Evolutionary conservation across 2,113 vertebrate genomes (phyloP).

Genomic region (Dendrocopos noguchii): DNA sequence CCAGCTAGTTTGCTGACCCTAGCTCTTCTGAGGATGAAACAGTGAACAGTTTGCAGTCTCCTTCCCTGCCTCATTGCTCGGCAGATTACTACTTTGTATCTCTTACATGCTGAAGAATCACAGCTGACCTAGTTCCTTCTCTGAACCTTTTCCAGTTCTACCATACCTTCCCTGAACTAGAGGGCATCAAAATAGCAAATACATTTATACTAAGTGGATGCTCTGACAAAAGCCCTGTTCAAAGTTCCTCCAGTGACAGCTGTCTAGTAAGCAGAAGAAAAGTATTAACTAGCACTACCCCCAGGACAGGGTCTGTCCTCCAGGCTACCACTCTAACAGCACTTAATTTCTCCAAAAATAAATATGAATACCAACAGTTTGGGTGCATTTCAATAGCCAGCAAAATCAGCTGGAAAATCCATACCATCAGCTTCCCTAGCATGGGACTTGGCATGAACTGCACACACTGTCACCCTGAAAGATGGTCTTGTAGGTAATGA

Average conservation of each 20-base stretch:
- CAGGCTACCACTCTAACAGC: background rate
- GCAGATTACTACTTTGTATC: background rate
- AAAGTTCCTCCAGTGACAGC: slow-evolving; percentile 8
- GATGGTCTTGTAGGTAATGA: background rate
- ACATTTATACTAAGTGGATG: background rate
- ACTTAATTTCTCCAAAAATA: slow-evolving; percentile 27
- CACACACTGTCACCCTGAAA: background rate
- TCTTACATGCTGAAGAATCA: background rate
- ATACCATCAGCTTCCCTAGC: background rate
- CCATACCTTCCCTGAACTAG: background rate
- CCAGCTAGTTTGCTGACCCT: background rate
- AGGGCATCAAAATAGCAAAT: background rate
- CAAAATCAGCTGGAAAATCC: slow-evolving; percentile 34
- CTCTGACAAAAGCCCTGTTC: background rate
- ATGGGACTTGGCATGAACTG: background rate
- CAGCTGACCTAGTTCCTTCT: background rate
- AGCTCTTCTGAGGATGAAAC: background rate
- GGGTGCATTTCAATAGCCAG: background rate
- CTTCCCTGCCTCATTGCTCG: background rate
- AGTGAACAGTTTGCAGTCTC: background rate
- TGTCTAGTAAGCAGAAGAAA: background rate
- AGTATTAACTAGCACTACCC: background rate
- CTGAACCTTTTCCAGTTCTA: background rate
- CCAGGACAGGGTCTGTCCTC: background rate
- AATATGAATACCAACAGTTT: background rate